Conservation (phyloP, 2,888 invertebrate genomes). For the Agrilus cyanescens region DNA sequence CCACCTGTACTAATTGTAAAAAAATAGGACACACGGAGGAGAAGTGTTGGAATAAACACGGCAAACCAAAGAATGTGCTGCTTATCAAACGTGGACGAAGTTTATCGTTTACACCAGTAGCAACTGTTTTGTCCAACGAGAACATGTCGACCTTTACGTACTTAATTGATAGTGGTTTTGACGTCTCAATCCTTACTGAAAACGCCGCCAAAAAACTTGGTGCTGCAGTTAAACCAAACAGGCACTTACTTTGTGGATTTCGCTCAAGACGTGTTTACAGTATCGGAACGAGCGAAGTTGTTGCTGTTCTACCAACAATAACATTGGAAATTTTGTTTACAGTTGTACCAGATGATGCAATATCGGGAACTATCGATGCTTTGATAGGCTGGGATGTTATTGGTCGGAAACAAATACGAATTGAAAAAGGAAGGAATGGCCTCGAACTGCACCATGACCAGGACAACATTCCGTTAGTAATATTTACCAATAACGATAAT, state of each 20-base stretch:
- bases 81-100: too few species aligned
- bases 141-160: too few species aligned
- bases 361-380: conserved; percentile 8
- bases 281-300: too few species aligned
- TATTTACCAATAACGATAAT: too few species aligned
- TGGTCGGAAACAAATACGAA: conserved; percentile 3
- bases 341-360: conserved; percentile 6
- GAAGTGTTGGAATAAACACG: conserved; percentile 3
- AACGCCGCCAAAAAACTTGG: not conserved
- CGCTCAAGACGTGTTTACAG: not conserved
- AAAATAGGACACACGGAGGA: conserved; percentile 2
- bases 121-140: too few species aligned
- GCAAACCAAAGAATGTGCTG: not conserved
- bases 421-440: conserved; percentile 2
- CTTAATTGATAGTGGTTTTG: not conserved
- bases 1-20: conserved; percentile 3
- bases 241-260: not conserved
- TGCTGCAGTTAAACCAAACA: not conserved
- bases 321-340: too few species aligned
- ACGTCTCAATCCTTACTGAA: not conserved
- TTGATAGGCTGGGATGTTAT: conserved; percentile 16
- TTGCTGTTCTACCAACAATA: too few species aligned
- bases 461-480: not conserved
- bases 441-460: conserved; percentile 9
- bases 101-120: too few species aligned